Base-by-base conservation (phyloP, 2,888 invertebrate species). In the Agrochola macilenta region DNA sequence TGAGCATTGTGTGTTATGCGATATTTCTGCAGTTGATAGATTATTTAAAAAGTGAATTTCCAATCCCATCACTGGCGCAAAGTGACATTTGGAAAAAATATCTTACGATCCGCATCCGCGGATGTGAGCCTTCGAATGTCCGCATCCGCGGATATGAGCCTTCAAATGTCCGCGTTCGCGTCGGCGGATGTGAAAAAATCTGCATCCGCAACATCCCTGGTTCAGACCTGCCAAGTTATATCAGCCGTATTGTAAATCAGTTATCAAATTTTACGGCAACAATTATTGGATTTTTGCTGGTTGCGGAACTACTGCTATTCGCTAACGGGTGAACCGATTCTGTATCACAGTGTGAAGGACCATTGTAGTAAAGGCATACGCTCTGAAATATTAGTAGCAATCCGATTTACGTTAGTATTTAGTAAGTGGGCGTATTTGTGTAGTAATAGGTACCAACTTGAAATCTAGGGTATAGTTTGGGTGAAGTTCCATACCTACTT, bases 361-460 rank as follows among this genome's bases (percentile, higher is more conserved):
- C 11, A 60, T 63, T 63, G 7, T 30, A 60, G n/a, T 14, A 5
- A 43, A 60, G 58, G 20, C 43, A 30, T 76, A 60, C 61, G 39
- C 52, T 52, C 20, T 52, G 63, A 72, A 68, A 70, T 83, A 49
- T 64, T 58, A 71, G 12, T 4, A 58, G 17, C 43, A 79, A 79
- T 68, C 35, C 20, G 30, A 68, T 14, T 58, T n/a, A 26, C 9
- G 39, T 68, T 43, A 26, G 26, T n/a, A n/a, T n/a, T n/a, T n/a
- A 57, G 17, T 66, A 58, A 58, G 66, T 68, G 58, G 52, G 61
- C n/a, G 5, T 70, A 63, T 63, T 39, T 74, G 14, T 75, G 35
- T 69, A n/a, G 43, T 58, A 49, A 14, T 30, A 8, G 4, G n/a
- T 72, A n/a, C 14, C 35, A 39, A 39, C 39, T 39, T 39, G 39